Evolutionary conservation across 2,888 invertebrate genomes (phyloP).

Genomic region (Tetanocera ferruginea): DNA sequence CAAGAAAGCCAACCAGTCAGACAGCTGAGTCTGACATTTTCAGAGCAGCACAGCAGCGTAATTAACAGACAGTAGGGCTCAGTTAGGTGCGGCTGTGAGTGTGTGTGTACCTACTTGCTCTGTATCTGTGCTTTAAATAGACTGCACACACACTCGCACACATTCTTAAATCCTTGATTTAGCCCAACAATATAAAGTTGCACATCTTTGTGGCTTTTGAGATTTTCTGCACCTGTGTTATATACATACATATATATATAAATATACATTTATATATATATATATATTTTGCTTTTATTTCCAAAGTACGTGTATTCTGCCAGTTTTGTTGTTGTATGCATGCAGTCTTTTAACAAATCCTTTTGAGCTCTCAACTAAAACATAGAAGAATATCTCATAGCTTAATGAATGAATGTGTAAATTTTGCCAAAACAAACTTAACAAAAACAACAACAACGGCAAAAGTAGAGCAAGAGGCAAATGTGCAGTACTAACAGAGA

Average conservation of each 20-base stretch:
- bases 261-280: too few relatives aligned
- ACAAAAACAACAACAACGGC: too few relatives aligned
- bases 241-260: not conserved
- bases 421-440: too few relatives aligned
- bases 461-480: too few relatives aligned
- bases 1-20: too few relatives aligned
- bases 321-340: not conserved
- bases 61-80: not conserved
- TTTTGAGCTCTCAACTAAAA: not conserved
- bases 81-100: not conserved
- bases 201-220: conserved; percentile 25
- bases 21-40: too few relatives aligned
- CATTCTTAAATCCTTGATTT: not conserved
- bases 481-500: too few relatives aligned
- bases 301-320: not conserved
- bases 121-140: not conserved
- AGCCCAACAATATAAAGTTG: not conserved
- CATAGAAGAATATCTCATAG: not conserved
- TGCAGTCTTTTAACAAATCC: not conserved
- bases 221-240: conserved; percentile 9
- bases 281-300: not conserved
- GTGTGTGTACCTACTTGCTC: not conserved
- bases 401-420: too few relatives aligned
- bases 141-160: conserved; percentile 39
- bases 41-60: not conserved